Conservation (phyloP, 2,888 invertebrate genomes). For the Macrophya annulata region DNA sequence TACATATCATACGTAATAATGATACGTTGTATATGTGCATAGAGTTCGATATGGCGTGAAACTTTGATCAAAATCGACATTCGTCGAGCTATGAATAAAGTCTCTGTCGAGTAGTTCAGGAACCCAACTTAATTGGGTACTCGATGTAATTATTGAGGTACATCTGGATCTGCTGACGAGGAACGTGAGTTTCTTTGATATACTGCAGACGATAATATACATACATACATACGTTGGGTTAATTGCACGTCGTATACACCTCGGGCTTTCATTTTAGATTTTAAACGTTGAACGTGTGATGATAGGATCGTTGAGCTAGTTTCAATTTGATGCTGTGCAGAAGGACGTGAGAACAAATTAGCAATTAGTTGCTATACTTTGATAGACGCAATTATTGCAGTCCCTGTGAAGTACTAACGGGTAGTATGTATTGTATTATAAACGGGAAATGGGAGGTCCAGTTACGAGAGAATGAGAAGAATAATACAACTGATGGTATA, state of each 20-base stretch:
- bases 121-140: slow-evolving; percentile 17
- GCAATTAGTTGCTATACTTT: background rate
- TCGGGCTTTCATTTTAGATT: background rate
- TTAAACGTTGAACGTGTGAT: slow-evolving; percentile 1
- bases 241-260: slow-evolving; percentile 16
- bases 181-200: slow-evolving; percentile 17
- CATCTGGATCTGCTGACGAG: slow-evolving; percentile 20
- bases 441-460: slow-evolving; percentile 24
- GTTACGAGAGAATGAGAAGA: background rate
- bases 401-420: background rate
- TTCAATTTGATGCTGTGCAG: slow-evolving; percentile 5
- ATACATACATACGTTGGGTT: background rate
- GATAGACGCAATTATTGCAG: background rate
- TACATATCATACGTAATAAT: background rate
- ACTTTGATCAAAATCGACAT: background rate
- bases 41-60: background rate
- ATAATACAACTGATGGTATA: background rate
- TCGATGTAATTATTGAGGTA: slow-evolving; percentile 14
- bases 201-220: background rate
- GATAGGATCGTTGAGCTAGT: background rate
- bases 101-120: background rate
- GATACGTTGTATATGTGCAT: background rate
- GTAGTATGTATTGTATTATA: background rate
- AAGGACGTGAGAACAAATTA: slow-evolving; percentile 23
- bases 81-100: background rate